These are phyloP conservation scores for Microcebus murinus DNA, from an alignment of 2,113 vertebrate species.

Conservation along the genomic window DNA sequence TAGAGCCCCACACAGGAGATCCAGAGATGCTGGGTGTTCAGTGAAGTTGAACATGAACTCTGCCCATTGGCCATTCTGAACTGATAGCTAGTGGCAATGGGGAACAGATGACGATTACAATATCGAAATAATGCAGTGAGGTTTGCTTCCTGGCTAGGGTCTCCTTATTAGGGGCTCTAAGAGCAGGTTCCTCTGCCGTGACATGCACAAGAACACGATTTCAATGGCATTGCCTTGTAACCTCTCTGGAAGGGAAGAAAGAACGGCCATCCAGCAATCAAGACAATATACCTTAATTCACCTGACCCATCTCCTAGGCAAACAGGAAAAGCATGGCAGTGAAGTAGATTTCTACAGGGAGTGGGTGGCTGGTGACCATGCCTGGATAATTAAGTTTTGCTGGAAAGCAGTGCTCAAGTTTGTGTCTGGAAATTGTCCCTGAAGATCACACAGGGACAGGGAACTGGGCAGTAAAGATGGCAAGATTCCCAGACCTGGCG, in stretches of 20 bases:
- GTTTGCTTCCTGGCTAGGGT: not conserved
- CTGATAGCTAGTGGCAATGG: not conserved
- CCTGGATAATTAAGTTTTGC: conserved; percentile 26
- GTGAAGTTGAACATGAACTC: not conserved
- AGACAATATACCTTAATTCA: conserved; percentile 23
- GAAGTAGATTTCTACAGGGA: not conserved
- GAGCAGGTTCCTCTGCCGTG: not conserved
- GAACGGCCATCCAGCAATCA: not conserved
- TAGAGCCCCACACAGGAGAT: not conserved
- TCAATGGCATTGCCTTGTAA: not conserved
- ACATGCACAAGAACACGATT: not conserved
- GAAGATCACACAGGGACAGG: not conserved
- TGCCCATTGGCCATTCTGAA: not conserved
- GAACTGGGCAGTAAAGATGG: not conserved
- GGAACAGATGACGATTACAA: conserved; percentile 30
- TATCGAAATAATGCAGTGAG: not conserved
- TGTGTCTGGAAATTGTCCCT: not conserved
- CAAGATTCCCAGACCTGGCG: not conserved
- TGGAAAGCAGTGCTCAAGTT: not conserved
- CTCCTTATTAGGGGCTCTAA: not conserved
- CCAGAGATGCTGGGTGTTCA: not conserved
- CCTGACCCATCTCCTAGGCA: not conserved
- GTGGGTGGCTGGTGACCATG: not conserved
- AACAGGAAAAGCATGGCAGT: not conserved
- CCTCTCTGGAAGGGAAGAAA: not conserved